Evolutionary conservation across 2,888 invertebrate species (phyloP).

Genomic region (Eupithecia pulchellata): DNA sequence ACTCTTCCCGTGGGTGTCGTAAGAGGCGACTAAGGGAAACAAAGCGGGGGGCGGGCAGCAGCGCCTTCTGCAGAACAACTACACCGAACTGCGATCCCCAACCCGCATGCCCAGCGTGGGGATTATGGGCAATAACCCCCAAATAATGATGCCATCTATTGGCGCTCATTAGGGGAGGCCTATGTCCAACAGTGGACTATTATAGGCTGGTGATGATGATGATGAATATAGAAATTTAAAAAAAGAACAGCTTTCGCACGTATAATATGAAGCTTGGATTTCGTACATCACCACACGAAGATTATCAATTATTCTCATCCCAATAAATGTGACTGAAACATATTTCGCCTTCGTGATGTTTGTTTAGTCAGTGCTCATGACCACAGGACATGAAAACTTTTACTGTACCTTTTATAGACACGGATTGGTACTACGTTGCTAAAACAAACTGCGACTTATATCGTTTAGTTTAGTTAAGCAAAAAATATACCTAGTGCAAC

Average conservation of each 20-base stretch:
- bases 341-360: constrained; percentile 37
- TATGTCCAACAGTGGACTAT: too few species aligned
- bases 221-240: background rate
- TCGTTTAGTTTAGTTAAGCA: background rate
- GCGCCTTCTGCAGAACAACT: too few species aligned
- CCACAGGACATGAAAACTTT: constrained; percentile 7
- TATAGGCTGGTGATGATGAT: too few species aligned
- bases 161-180: too few species aligned
- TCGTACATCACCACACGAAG: constrained; percentile 16
- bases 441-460: background rate
- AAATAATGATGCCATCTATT: too few species aligned
- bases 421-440: background rate
- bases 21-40: too few species aligned
- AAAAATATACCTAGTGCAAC: too few species aligned
- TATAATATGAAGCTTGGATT: background rate
- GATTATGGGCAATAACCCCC: too few species aligned
- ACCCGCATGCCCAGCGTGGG: too few species aligned
- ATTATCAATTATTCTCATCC: constrained; percentile 24
- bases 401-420: constrained; percentile 11
- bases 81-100: too few species aligned
- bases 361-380: constrained; percentile 12
- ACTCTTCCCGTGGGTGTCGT: too few species aligned
- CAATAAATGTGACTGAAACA: constrained; percentile 31
- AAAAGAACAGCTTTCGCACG: background rate
- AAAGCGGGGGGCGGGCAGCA: too few species aligned